Evolutionary conservation across 1,140 invertebrate species (phyloP).

Genomic region (Drosophila trapezifrons): DNA sequence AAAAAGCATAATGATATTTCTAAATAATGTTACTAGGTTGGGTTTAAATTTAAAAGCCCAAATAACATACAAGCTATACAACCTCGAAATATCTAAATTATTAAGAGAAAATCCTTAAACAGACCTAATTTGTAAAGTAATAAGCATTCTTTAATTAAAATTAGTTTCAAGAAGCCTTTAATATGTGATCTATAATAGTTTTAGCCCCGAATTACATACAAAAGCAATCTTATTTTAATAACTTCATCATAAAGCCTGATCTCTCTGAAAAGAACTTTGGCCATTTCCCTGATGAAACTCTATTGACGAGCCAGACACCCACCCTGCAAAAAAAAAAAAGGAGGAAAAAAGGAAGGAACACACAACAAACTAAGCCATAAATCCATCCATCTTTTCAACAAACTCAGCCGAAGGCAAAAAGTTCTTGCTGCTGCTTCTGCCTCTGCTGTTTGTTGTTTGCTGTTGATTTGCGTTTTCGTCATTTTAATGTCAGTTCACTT

Average conservation of each 20-base stretch:
- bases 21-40: too few species aligned
- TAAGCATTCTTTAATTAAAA: not conserved
- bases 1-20: too few species aligned
- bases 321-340: slow-evolving; percentile 20
- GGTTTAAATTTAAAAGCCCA: not conserved
- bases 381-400: slow-evolving; percentile 82
- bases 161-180: accelerated
- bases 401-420: slow-evolving; percentile 50
- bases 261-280: not conserved
- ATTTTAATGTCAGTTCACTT: slow-evolving; percentile 81
- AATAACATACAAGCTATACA: too few species aligned
- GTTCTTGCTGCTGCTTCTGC: slow-evolving; percentile 20
- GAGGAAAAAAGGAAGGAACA: slow-evolving; percentile 11
- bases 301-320: slow-evolving; percentile 56
- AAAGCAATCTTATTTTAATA: slow-evolving; percentile 16
- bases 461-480: slow-evolving; percentile 83
- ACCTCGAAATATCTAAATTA: not conserved
- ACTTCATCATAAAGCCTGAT: not conserved
- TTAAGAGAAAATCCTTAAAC: not conserved
- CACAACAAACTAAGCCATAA: slow-evolving; percentile 63
- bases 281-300: slow-evolving; percentile 28
- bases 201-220: too few species aligned
- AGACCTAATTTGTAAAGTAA: not conserved
- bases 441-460: slow-evolving; percentile 66
- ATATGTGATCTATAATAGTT: not conserved